Evolutionary conservation across 2,797 vertebrate genomes (phyloP), one percentile per base, ranked within the genome.

Genomic region (Syndactyla subalaris): DNA sequence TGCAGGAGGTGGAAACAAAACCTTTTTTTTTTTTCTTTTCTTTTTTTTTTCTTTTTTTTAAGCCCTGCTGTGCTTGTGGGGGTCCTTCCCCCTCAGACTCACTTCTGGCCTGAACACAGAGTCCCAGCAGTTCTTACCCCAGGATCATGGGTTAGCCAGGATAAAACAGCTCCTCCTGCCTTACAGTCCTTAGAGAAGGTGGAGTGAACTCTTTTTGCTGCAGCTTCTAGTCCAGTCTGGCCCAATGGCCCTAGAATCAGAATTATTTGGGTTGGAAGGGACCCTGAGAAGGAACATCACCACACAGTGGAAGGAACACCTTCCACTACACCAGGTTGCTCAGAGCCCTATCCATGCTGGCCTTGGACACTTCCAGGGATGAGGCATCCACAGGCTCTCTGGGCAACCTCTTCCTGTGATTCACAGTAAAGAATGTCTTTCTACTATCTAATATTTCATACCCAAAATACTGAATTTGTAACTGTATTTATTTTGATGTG

Each of bases 181-280:
- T 49, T 68, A 14, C 27, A 70, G 17, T 32, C 26, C 63, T 52
- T 8, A 24, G 51, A 30, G n/a, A 14, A 2, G 14, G 5, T 39
- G 30, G 43, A 85, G 7, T 15, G 51, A 74, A 21, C 8, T 70
- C 17, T 38, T 73, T 12, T 16, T n/a, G 59, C 51, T 70, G 13
- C 41, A 49, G 22, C 15, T 48, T 48, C 41, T 32, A 19, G 17
- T 26, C 59, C 0, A 0, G 2, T 54, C 29, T 23, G 6, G 17
- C 48, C 41, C 57, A 29, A 2, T 2, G 16, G n/a, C 26, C 4
- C 2, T 7, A 24, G 6, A 41, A 32, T 46, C 46, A 9, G 34
- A 48, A 59, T 32, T 5, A 3, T 48, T 66, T 72, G 30, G 19
- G 6, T 54, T 48, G 46, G 19, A 72, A 48, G 16, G 10, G 16